These are phyloP conservation scores for Gorsachius magnificus DNA, from an alignment of 2,797 vertebrate genomes.

Conservation along the genomic window DNA sequence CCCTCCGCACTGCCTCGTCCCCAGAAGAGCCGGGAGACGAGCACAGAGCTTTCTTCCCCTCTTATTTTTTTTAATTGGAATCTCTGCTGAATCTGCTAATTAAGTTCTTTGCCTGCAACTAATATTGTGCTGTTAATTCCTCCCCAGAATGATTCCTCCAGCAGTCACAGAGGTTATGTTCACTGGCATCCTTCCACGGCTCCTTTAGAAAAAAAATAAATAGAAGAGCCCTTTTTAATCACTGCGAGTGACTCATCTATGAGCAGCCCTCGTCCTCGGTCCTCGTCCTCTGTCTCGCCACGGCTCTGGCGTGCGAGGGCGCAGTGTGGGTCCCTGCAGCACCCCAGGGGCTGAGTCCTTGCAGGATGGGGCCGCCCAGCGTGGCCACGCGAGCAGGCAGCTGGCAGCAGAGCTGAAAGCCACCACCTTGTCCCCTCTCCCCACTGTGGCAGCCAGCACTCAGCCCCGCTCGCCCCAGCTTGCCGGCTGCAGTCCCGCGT, in stretches of 20 bases:
- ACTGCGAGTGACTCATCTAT: not conserved
- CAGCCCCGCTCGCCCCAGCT: not conserved
- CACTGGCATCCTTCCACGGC: conserved; percentile 36
- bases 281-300: not conserved
- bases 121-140: conserved; percentile 41
- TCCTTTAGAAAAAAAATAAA: not conserved
- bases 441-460: rapidly evolving
- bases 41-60: not conserved
- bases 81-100: conserved; percentile 62
- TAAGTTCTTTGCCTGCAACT: conserved; percentile 59
- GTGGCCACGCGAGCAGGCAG: rapidly evolving
- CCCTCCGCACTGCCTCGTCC: rapidly evolving
- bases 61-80: conserved; percentile 8
- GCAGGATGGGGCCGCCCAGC: not conserved
- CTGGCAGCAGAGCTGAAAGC: not conserved
- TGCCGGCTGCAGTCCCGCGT: rapidly evolving
- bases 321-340: not conserved
- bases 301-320: rapidly evolving
- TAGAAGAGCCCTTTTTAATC: not conserved
- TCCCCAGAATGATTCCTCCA: conserved; percentile 14
- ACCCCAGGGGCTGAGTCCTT: not conserved
- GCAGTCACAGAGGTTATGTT: conserved; percentile 37
- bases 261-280: not conserved
- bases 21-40: not conserved
- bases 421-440: not conserved